Evolutionary conservation across 2,888 invertebrate species (phyloP), one percentile per base, ranked within the genome.

Genomic region (Lymantria dispar): DNA sequence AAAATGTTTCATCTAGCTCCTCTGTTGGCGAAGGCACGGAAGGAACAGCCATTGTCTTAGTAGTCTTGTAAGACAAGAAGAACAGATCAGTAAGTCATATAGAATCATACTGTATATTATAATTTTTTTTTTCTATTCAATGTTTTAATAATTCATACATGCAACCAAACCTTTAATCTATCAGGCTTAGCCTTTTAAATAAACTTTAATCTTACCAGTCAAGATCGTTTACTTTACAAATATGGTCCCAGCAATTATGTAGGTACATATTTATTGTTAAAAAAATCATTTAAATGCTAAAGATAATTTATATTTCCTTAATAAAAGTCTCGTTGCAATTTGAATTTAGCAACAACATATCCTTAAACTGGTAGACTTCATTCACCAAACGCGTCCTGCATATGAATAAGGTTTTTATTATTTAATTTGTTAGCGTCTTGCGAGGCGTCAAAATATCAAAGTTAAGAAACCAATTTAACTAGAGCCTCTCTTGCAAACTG

Each of bases 361-460:
- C 64, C 62, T 65, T 58, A 67, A 70, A 70, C 70, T 63, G 60
- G 61, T 64, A 55, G 70, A 70, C 66, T 75, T 72, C 73, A 80
- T 78, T 76, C 73, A 54, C 50, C 58, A 58, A 58, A 78, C 81
- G 72, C 72, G 67, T 63, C 60, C 63, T 71, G 85, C 78, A 87
- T 87, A 85, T 80, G 76, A 85, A 86, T 80, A 64, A 81, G 72
- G 52, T 52, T 69, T 75, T 81, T 83, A 80, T 83, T 83, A 82
- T 84, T 84, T 82, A 81, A 86, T 86, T 84, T 86, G 84, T 84
- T 82, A 73, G 72, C 73, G 62, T 80, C 74, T 76, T 70, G 73
- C 75, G 71, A 85, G 81, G 83, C 80, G 84, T 85, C 85, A 87
- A 85, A 86, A 82, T 83, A 82, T 80, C 76, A 74, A 70, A 73